phyloP scores from a whole-genome alignment of 2,113 vertebrate species.

The Phainopepla nitens region DNA sequence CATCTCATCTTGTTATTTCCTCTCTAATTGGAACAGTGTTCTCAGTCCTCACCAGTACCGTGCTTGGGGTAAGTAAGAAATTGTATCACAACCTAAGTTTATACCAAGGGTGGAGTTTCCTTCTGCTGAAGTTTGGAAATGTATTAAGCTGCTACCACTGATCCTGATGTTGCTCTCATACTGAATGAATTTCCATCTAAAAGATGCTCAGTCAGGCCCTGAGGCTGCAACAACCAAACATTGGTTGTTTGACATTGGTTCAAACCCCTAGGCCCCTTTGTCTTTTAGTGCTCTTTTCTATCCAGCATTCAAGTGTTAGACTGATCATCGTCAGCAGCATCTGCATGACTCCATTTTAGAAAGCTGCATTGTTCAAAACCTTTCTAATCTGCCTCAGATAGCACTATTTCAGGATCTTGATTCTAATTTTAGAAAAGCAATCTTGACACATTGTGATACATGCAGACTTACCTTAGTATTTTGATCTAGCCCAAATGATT shows the following conservation, averaged over 20 bases:
- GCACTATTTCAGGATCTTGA: neutral
- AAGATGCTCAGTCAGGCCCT: neutral
- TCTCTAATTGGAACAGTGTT: neutral
- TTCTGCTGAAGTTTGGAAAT: neutral
- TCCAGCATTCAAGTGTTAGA: neutral
- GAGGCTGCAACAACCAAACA: neutral
- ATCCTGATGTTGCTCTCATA: neutral
- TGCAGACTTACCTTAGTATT: neutral
- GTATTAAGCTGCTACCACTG: neutral
- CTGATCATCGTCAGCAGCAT: neutral
- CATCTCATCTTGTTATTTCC: neutral
- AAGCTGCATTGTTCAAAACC: neutral
- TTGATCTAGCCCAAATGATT: constrained; percentile 32
- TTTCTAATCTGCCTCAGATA: neutral
- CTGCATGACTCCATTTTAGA: neutral
- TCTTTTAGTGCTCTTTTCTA: neutral
- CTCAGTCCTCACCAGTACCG: neutral
- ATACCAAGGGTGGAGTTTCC: neutral
- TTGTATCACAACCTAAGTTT: neutral
- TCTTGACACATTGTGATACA: neutral
- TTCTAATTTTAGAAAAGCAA: constrained; percentile 10
- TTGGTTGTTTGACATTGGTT: neutral
- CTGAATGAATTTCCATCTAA: neutral
- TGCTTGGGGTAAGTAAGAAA: neutral
- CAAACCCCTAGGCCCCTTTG: neutral